A percentile compares a stretch with the other conserved stretches of the same genome.
Conservation (phyloP, 2,113 vertebrate genomes). For the Rhodinocichla rosea region DNA sequence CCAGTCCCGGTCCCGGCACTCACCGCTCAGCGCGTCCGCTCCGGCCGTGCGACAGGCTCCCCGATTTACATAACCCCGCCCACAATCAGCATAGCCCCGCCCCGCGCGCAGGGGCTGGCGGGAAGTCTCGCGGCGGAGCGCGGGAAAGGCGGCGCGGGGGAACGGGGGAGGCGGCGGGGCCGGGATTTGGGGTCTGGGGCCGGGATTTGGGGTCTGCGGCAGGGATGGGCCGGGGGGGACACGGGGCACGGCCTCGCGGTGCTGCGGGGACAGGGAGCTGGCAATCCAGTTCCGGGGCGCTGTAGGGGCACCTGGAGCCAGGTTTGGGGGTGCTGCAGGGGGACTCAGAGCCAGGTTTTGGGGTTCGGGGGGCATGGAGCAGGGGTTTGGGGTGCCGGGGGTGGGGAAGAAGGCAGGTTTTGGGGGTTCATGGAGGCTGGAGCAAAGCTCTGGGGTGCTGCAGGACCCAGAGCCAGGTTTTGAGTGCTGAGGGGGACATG, state of each 20-base stretch:
- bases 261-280: neutral
- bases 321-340: no score
- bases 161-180: neutral
- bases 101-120: neutral
- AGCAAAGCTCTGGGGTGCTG: neutral
- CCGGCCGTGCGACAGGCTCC: accelerated
- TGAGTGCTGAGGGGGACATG: neutral
- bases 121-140: constrained; percentile 6
- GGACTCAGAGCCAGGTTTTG: neutral
- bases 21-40: neutral
- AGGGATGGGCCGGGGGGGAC: neutral
- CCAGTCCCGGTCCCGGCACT: neutral
- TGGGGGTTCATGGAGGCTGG: neutral
- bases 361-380: neutral
- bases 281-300: neutral
- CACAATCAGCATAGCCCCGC: accelerated
- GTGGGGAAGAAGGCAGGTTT: neutral
- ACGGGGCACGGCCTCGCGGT: neutral
- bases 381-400: neutral
- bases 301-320: neutral
- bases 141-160: neutral
- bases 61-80: accelerated
- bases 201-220: neutral
- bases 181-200: neutral
- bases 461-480: neutral